Percentiles rank a stretch among this genome's conserved stretches.
Evolutionary conservation across 2,888 invertebrate species (phyloP).

Genomic region (Eupsilia transversa): DNA sequence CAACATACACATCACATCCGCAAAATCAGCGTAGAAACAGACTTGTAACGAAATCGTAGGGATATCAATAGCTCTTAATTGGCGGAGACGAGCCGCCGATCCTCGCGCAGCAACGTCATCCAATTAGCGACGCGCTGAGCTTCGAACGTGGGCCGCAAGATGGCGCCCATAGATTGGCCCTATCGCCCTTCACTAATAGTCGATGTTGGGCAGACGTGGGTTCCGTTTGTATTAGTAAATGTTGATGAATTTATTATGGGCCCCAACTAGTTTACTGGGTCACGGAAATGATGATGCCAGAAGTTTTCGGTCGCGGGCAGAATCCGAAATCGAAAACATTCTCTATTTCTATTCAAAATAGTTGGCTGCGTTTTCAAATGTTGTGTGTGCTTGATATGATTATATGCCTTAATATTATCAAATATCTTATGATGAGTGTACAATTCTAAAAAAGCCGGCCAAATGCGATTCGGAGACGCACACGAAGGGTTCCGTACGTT

Average conservation of each 20-base stretch:
- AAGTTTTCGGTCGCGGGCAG: slow-evolving; percentile 15
- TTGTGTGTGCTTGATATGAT: neutral
- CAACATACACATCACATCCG: slow-evolving; percentile 41
- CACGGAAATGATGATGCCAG: slow-evolving; percentile 18
- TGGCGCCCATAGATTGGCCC: slow-evolving; percentile 66
- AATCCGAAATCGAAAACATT: slow-evolving; percentile 9
- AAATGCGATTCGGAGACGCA: no score
- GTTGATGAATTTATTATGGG: slow-evolving; percentile 58
- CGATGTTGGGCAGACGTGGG: slow-evolving; percentile 49
- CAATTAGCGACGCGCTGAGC: slow-evolving; percentile 71
- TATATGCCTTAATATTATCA: neutral
- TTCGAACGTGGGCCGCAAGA: slow-evolving; percentile 61
- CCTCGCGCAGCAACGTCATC: slow-evolving; percentile 65
- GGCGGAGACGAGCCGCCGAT: slow-evolving; percentile 62
- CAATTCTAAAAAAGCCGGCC: no score
- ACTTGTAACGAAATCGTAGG: slow-evolving; percentile 64
- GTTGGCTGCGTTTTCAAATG: neutral
- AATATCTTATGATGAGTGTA: neutral
- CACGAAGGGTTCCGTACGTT: no score
- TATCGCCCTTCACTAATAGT: slow-evolving; percentile 46
- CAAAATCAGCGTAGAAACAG: slow-evolving; percentile 41
- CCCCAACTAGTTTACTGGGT: slow-evolving; percentile 12
- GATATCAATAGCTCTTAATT: slow-evolving; percentile 76
- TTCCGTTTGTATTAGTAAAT: slow-evolving; percentile 43
- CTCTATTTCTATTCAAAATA: neutral